A percentile compares a stretch with the other conserved stretches of the same genome.
These are phyloP conservation scores for Beris morrisii DNA, from an alignment of 2,888 invertebrate genomes.

Conservation along the genomic window DNA sequence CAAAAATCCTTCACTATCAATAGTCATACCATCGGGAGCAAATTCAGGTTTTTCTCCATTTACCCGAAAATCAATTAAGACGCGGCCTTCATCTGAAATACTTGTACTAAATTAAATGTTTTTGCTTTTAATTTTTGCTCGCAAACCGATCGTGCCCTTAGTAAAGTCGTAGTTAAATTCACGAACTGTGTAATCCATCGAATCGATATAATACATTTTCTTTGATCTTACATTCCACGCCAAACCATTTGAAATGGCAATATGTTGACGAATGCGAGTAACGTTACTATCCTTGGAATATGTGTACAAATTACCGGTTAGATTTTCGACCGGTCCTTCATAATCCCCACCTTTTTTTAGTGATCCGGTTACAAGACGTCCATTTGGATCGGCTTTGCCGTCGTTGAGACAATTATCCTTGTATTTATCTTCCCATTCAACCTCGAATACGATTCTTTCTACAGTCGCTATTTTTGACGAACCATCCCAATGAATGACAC, in stretches of 20 bases:
- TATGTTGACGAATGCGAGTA: conserved; percentile 40
- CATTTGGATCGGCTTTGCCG: conserved; percentile 74
- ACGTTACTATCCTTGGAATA: conserved; percentile 46
- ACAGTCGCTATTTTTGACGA: conserved; percentile 58
- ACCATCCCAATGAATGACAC: conserved; percentile 68
- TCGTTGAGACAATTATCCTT: conserved; percentile 71
- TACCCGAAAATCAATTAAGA: conserved; percentile 61
- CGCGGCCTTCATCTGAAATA: conserved; percentile 41
- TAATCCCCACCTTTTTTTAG: conserved; percentile 47
- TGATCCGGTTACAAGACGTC: conserved; percentile 72
- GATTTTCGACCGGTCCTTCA: conserved; percentile 48
- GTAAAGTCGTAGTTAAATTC: conserved; percentile 72
- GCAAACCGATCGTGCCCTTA: conserved; percentile 64
- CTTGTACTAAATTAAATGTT: background rate
- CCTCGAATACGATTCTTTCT: conserved; percentile 59
- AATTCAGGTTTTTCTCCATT: conserved; percentile 54
- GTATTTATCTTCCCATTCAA: conserved; percentile 62
- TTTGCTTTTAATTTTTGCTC: background rate
- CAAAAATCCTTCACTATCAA: conserved; percentile 74
- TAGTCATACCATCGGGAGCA: conserved; percentile 77
- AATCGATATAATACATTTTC: conserved; percentile 77
- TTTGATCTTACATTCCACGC: conserved; percentile 70
- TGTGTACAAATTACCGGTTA: conserved; percentile 52
- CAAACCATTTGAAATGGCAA: conserved; percentile 76
- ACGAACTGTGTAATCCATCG: conserved; percentile 66